Base-by-base conservation (phyloP, 2,113 vertebrate species). In the Entelurus aequoreus region DNA sequence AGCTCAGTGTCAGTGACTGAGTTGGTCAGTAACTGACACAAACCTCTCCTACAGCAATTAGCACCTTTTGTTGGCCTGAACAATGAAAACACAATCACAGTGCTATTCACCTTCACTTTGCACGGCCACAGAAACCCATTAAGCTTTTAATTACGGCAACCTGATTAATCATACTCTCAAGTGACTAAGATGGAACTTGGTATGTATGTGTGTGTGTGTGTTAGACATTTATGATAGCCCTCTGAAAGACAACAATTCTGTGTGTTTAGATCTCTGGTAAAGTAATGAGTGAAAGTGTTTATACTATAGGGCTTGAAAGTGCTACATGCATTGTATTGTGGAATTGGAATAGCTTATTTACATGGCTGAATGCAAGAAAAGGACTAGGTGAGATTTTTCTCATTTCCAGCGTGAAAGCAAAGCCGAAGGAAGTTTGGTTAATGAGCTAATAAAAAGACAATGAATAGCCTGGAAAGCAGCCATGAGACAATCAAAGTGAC, bases 101-200 rank as follows among this genome's bases (percentile, higher is more conserved):
- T 38, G 40, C 65, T 60, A 21, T 76, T 80, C 68, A 79, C 71
- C 78, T 80, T 62, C 57, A 68, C 58, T 78, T 71, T 69, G 60
- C 59, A 21, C 15, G 64, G 60, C 61, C 66, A 75, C 56, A 78
- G 53, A 61, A 83, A 68, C 63, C 69, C 60, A 69, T 44, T 66
- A 61, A 0, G 40, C 68, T 78, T 78, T 77, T 75, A 85, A 85
- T 84, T 79, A 83, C 62, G 60, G 70, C 2, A 28, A 69, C 83
- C 63, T 55, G 71, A 83, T 82, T 68, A 74, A 81, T 80, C 66
- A 51, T 38, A 28, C 70, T 75, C 60, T 62, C 65, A 59, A 57
- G 69, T 42, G 54, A 64, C 73, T 71, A 57, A 37, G 15, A 71
- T 60, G 52, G 19, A 19, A 19, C 19, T 19, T 19, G 19, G 19